Evolutionary conservation across 2,113 vertebrate species (phyloP).

Genomic region (Eupsittula cactorum): DNA sequence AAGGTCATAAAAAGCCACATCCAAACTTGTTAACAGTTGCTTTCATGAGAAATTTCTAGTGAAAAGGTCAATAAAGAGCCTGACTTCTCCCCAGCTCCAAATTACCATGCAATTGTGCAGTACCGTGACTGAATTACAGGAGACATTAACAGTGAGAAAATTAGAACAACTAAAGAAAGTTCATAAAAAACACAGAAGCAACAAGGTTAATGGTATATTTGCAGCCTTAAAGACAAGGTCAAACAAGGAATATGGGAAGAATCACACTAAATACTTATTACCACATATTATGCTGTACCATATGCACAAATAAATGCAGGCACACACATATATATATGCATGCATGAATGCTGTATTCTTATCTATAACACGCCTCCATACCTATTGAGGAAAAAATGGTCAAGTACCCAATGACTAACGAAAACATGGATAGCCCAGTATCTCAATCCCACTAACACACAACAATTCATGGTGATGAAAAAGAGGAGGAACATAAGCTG

Average conservation of each 20-base stretch:
- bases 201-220: constrained; percentile 29
- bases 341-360: background rate
- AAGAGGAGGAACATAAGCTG: background rate
- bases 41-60: constrained; percentile 45
- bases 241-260: background rate
- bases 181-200: constrained; percentile 3
- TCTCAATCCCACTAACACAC: background rate
- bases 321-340: background rate
- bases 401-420: background rate
- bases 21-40: constrained; percentile 21
- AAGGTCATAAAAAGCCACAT: constrained; percentile 46
- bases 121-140: background rate
- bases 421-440: background rate
- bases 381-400: background rate
- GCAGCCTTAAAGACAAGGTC: background rate
- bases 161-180: constrained; percentile 10
- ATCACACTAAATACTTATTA: background rate
- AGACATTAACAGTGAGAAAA: background rate
- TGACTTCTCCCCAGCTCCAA: constrained; percentile 50
- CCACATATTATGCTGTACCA: background rate
- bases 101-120: constrained; percentile 15
- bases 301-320: background rate
- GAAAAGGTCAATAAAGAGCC: constrained; percentile 59
- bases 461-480: background rate
- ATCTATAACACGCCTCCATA: background rate